Base-by-base conservation (phyloP, 2,888 invertebrate species). In the Drosophila histrio region DNA sequence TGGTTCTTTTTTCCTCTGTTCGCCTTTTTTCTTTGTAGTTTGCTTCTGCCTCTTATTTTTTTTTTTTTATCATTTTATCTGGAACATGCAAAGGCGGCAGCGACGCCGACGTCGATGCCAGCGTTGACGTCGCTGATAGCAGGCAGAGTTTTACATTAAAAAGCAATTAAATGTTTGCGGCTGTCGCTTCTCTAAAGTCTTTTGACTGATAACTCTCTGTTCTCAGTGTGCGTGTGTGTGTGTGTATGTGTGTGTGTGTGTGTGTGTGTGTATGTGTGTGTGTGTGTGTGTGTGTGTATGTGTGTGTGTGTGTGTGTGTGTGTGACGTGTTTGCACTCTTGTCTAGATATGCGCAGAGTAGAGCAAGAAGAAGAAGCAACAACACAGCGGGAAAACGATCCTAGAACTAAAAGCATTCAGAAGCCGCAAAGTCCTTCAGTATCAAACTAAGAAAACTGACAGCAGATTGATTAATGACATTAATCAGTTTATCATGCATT, bases 141-240 rank as follows among this genome's bases (percentile, higher is more conserved):
- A 47, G 26, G 39, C 72, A 64, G 57, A 44, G 49, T 73, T 77
- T 79, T 88, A 86, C 83, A 86, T 87, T 89, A 83, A 83, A 89
- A 88, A 88, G 77, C 89, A 89, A 89, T 89, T 88, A 89, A 79
- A 72, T 76, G 74, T 69, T 74, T 62, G 60, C 52, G 53, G 58
- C 69, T 77, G 68, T 83, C 77, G 60, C 77, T 82, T 58, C 84
- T 71, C 67, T 46, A 52, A 63, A 71, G 77, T 65, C 60, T 61
- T 78, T 60, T 79, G 71, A 76, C 68, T 75, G 79, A 75, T 75
- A 75, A 75, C 70, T 65, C 46, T 52, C 26, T 7, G n/a, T n/a
- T 19, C 17, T 19, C 39, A 63, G 39, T 34, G 30, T 15, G 30
- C 15, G 26, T 11, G 9, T 17, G 19, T 24, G 41, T 56, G 32